phyloP scores from a whole-genome alignment of 2,888 invertebrate species.

The Lithophane ornitopus region DNA sequence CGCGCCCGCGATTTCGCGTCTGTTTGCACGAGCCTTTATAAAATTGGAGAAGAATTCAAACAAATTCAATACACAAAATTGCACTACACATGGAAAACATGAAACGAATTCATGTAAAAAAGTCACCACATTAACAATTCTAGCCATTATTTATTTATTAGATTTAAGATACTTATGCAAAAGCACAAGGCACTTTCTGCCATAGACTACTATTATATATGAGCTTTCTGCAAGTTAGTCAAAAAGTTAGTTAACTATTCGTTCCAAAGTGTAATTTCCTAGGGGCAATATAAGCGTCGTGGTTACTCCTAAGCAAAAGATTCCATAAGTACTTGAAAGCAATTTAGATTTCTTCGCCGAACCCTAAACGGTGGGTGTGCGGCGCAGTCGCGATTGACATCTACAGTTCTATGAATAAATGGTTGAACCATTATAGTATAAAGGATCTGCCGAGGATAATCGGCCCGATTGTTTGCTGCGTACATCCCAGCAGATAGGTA shows the following conservation, averaged over 20 bases:
- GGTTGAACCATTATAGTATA: conserved; percentile 56
- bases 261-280: neutral
- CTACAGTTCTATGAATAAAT: conserved; percentile 57
- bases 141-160: neutral
- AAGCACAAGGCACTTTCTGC: neutral
- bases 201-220: too few relatives aligned
- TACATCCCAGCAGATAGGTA: conserved; percentile 7
- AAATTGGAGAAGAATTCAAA: neutral
- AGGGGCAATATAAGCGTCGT: neutral
- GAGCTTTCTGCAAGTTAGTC: neutral
- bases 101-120: neutral
- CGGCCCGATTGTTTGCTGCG: conserved; percentile 47
- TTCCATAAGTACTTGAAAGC: conserved; percentile 25
- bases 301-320: conserved; percentile 13
- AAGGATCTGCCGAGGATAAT: conserved; percentile 58
- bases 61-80: neutral
- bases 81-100: neutral
- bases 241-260: neutral
- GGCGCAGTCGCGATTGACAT: conserved; percentile 51
- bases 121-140: neutral
- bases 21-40: too few relatives aligned
- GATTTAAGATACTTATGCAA: neutral
- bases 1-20: too few relatives aligned
- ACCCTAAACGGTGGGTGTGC: conserved; percentile 54
- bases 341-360: conserved; percentile 44